Conservation (phyloP, 1,140 invertebrate genomes). For the Holotrichia oblita region DNA sequence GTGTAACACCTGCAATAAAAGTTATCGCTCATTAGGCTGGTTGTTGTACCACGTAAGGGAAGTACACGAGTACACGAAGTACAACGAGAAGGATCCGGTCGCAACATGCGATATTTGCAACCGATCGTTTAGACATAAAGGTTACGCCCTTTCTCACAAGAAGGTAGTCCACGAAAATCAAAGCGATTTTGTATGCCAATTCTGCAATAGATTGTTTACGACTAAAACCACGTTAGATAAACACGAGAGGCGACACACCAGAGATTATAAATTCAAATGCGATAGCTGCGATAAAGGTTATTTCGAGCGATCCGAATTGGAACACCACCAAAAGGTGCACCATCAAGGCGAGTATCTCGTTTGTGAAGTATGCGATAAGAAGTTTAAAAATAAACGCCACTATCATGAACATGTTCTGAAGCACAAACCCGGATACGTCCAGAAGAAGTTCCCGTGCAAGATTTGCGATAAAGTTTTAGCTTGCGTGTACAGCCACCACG, state of each 20-base stretch:
- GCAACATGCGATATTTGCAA: neutral
- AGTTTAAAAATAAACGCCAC: neutral
- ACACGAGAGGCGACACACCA: neutral
- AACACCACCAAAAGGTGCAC: neutral
- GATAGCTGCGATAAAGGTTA: conserved; percentile 34
- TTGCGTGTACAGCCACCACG: conserved; percentile 69
- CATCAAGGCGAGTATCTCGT: neutral
- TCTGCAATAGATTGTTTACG: conserved; percentile 4
- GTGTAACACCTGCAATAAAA: no score
- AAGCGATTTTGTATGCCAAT: conserved; percentile 22
- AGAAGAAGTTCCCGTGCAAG: conserved; percentile 63
- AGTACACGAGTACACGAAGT: neutral
- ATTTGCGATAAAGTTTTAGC: conserved; percentile 76
- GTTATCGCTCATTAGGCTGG: no score
- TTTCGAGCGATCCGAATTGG: no score
- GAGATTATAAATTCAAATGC: conserved; percentile 32
- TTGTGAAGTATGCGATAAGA: conserved; percentile 17
- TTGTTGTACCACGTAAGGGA: no score
- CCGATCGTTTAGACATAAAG: neutral
- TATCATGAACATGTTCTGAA: neutral
- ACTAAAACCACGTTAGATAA: neutral
- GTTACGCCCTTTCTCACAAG: neutral
- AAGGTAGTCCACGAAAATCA: conserved; percentile 1
- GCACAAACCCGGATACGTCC: neutral
- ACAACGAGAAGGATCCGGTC: neutral